These are phyloP conservation scores for Alauda arvensis DNA, from an alignment of 2,797 vertebrate genomes.

Conservation along the genomic window DNA sequence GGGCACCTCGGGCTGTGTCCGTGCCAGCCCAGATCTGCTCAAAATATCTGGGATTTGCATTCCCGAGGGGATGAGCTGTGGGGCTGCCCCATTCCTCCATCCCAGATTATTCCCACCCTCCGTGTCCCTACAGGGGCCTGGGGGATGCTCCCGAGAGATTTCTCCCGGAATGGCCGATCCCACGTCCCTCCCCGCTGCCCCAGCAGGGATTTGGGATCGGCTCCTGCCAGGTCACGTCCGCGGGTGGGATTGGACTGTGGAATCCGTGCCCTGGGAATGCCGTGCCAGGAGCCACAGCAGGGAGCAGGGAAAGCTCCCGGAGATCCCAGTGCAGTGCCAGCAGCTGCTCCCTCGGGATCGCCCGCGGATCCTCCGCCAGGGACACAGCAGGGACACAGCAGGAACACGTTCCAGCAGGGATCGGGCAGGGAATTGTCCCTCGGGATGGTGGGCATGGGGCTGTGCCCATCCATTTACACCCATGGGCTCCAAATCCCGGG, in stretches of 20 bases:
- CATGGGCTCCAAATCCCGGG: rapidly evolving
- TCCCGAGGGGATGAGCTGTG: neutral
- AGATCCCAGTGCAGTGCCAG: neutral
- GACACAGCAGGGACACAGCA: neutral
- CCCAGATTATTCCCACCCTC: neutral
- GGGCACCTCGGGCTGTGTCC: neutral
- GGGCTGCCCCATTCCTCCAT: neutral
- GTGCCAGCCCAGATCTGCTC: neutral
- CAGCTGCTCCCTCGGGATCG: neutral
- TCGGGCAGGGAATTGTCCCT: neutral
- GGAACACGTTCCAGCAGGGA: neutral
- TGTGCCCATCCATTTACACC: neutral
- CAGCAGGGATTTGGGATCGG: neutral
- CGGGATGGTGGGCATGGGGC: neutral
- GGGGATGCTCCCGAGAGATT: neutral
- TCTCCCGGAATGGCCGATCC: neutral
- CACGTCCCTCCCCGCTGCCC: neutral
- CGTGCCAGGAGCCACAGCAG: neutral
- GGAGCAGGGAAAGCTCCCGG: neutral
- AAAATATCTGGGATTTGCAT: neutral
- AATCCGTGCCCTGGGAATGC: neutral
- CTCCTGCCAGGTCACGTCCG: neutral
- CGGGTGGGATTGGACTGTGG: rapidly evolving
- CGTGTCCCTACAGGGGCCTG: neutral
- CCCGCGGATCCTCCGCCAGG: rapidly evolving